phyloP scores from a whole-genome alignment of 2,797 vertebrate genomes.

The Dipus sagitta region DNA sequence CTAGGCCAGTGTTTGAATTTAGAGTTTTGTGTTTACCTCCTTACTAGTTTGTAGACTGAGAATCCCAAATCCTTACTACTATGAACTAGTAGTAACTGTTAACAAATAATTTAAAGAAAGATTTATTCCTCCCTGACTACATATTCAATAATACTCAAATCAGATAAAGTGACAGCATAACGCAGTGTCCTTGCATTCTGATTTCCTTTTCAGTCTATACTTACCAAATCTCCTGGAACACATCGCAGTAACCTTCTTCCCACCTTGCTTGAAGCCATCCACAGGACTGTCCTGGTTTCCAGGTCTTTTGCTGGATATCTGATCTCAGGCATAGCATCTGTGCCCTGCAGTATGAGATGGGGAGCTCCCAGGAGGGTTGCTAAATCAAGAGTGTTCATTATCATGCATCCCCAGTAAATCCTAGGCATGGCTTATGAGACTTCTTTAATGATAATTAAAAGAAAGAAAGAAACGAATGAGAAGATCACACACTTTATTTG shows the following conservation, averaged over 20 bases:
- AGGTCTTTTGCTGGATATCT: not conserved
- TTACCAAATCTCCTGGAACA: not conserved
- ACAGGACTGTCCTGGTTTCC: not conserved
- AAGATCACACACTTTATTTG: constrained; percentile 73
- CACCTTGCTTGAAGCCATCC: not conserved
- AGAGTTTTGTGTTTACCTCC: constrained; percentile 25
- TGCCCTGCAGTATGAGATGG: not conserved
- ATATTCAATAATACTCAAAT: not conserved
- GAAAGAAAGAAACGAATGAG: constrained; percentile 74
- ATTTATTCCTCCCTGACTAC: not conserved
- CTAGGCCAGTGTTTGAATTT: not conserved
- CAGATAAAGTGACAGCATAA: constrained; percentile 22
- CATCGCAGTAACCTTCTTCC: not conserved
- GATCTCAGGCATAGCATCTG: constrained; percentile 4
- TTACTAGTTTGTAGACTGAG: not conserved
- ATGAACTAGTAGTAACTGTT: not conserved
- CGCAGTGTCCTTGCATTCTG: not conserved
- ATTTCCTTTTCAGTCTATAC: not conserved
- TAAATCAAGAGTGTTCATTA: constrained; percentile 72
- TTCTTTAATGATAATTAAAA: constrained; percentile 75
- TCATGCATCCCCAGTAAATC: constrained; percentile 63
- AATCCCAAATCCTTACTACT: not conserved
- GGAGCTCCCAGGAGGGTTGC: constrained; percentile 45
- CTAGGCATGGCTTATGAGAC: constrained; percentile 59
- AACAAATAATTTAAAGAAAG: too few species aligned